These are phyloP conservation scores for Corydoras maculifer DNA, from an alignment of 2,113 vertebrate genomes.

Conservation along the genomic window DNA sequence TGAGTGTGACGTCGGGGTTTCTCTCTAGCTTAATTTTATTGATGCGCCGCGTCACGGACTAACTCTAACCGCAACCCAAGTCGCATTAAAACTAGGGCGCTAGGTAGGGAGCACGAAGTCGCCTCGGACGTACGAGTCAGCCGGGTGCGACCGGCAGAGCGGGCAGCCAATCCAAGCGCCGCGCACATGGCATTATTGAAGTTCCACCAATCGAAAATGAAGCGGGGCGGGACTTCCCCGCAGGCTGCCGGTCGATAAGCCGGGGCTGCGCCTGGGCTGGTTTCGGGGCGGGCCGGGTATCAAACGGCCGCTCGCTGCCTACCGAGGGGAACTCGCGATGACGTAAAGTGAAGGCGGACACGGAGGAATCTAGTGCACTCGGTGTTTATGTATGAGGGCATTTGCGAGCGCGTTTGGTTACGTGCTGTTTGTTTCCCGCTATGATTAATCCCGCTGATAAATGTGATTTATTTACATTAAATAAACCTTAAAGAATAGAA, in stretches of 20 bases:
- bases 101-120: not conserved
- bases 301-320: not conserved
- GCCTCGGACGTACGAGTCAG: conserved; percentile 43
- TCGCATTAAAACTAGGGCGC: not conserved
- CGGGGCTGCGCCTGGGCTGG: conserved; percentile 3
- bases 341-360: not conserved
- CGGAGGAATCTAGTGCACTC: not conserved
- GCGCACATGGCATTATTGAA: conserved; percentile 45
- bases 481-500: no score
- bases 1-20: not conserved
- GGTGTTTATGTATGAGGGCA: no score
- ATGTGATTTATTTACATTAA: no score
- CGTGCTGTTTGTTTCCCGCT: no score
- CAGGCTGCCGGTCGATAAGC: conserved; percentile 12
- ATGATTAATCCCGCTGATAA: no score
- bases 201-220: conserved; percentile 39
- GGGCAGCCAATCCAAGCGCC: conserved; percentile 53
- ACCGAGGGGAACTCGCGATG: not conserved
- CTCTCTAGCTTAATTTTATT: no score
- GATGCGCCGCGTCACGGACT: no score
- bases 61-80: no score
- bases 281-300: not conserved
- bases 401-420: no score
- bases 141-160: conserved; percentile 68
- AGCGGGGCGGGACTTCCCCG: conserved; percentile 46